These are phyloP conservation scores for Eupithecia inturbata DNA, from an alignment of 2,888 invertebrate genomes.

Conservation along the genomic window DNA sequence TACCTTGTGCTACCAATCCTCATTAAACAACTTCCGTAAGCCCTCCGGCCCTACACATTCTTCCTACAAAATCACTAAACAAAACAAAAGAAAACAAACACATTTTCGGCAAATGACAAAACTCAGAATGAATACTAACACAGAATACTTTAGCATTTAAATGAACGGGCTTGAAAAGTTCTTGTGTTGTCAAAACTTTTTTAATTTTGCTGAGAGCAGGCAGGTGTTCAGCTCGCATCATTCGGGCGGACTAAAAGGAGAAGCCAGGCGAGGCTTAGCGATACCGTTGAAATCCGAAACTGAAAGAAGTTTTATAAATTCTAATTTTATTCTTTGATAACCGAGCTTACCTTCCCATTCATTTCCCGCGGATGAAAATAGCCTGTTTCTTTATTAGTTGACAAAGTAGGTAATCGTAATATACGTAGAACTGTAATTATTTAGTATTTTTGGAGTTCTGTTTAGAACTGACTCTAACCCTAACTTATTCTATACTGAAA, in stretches of 20 bases:
- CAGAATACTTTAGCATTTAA: conserved; percentile 78
- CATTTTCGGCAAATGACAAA: conserved; percentile 74
- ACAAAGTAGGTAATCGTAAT: too few species aligned
- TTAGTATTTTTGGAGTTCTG: not conserved
- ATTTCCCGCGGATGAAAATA: not conserved
- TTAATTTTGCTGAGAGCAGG: conserved; percentile 79
- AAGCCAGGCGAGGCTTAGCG: conserved; percentile 11
- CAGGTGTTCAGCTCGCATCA: conserved; percentile 77
- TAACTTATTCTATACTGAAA: not conserved
- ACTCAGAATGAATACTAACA: conserved; percentile 77
- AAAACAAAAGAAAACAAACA: conserved; percentile 62
- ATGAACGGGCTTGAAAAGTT: conserved; percentile 74
- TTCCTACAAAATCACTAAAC: conserved; percentile 38
- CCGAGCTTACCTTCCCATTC: not conserved
- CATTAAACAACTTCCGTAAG: not conserved
- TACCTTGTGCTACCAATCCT: not conserved
- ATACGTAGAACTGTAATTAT: not conserved
- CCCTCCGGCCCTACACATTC: conserved; percentile 3
- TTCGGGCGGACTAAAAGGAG: conserved; percentile 45
- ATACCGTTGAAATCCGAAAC: not conserved
- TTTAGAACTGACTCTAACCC: not conserved
- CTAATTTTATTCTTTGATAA: not conserved
- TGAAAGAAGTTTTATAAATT: not conserved
- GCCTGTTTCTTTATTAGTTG: not conserved
- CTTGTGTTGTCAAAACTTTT: conserved; percentile 77